Conservation (phyloP, 1,140 invertebrate genomes). For the Epicauta chinensis region DNA sequence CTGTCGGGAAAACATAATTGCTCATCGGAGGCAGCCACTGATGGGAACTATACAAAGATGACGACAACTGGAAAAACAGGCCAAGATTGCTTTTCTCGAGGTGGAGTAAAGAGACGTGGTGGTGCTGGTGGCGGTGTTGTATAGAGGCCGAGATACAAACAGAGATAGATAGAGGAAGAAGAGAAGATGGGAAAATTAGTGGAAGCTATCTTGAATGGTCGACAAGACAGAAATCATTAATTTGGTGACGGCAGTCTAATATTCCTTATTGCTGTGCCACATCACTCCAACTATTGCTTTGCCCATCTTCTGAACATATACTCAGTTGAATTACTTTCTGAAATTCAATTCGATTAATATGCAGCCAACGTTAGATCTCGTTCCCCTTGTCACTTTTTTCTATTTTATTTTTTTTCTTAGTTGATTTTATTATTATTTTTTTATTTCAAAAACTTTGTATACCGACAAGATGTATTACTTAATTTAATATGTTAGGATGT, state of each 20-base stretch:
- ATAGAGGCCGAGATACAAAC: too few relatives aligned
- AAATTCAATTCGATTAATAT: constrained; percentile 19
- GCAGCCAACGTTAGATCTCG: constrained; percentile 3
- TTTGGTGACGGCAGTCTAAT: constrained; percentile 25
- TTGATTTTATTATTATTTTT: too few relatives aligned
- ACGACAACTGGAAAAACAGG: constrained; percentile 20
- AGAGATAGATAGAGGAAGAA: too few relatives aligned
- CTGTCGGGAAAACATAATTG: constrained; percentile 32
- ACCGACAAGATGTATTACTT: constrained; percentile 6
- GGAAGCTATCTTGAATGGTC: constrained; percentile 18
- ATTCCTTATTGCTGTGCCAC: constrained; percentile 11
- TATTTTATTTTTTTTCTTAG: too few relatives aligned
- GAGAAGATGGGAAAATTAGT: constrained; percentile 16
- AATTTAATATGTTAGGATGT: constrained; percentile 4
- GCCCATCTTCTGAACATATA: not conserved
- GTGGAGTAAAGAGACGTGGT: too few relatives aligned
- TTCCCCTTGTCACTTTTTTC: too few relatives aligned
- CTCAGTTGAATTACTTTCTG: constrained; percentile 7
- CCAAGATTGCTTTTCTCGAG: constrained; percentile 9
- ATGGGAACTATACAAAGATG: constrained; percentile 22
- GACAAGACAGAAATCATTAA: constrained; percentile 29
- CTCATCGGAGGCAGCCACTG: constrained; percentile 25
- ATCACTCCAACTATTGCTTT: too few relatives aligned
- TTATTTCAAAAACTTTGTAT: constrained; percentile 5
- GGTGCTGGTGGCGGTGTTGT: too few relatives aligned